Conservation (phyloP, 2,888 invertebrate species). For the Mesorhabditis spiculigera region DNA sequence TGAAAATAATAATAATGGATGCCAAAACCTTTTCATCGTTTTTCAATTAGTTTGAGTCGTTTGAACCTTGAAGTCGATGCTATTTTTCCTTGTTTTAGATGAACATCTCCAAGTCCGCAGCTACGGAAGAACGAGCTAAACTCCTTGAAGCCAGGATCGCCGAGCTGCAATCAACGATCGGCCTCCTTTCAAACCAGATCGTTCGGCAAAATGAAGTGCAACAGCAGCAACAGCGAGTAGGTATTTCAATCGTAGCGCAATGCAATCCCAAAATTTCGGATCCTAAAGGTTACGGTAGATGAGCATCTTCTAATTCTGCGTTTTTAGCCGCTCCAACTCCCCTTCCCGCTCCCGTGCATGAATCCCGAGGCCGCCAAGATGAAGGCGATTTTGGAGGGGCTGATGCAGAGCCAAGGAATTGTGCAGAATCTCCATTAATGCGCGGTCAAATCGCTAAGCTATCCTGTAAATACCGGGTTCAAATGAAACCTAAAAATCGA, state of each 20-base stretch:
- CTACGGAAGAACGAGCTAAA: background rate
- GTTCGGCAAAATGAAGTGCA: background rate
- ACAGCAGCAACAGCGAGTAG: slow-evolving; percentile 1
- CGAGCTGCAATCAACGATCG: background rate
- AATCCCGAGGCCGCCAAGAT: slow-evolving; percentile 1
- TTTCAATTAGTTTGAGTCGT: no score
- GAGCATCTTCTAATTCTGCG: background rate
- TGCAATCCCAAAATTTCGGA: no score
- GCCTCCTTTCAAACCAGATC: background rate
- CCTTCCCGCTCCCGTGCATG: background rate
- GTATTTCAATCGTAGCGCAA: no score
- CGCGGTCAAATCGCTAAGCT: no score
- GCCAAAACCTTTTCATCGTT: no score
- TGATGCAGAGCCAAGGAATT: background rate
- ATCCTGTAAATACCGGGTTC: no score
- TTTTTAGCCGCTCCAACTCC: background rate
- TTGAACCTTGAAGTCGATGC: no score
- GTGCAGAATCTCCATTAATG: background rate
- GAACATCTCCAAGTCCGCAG: slow-evolving; percentile 2
- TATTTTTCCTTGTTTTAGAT: background rate
- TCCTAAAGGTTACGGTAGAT: no score
- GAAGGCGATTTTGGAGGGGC: background rate
- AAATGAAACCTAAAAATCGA: no score
- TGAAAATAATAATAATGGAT: no score
- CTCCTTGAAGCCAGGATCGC: slow-evolving; percentile 4